Evolutionary conservation across 2,888 invertebrate species (phyloP).

Genomic region (Trichacis sp.): DNA sequence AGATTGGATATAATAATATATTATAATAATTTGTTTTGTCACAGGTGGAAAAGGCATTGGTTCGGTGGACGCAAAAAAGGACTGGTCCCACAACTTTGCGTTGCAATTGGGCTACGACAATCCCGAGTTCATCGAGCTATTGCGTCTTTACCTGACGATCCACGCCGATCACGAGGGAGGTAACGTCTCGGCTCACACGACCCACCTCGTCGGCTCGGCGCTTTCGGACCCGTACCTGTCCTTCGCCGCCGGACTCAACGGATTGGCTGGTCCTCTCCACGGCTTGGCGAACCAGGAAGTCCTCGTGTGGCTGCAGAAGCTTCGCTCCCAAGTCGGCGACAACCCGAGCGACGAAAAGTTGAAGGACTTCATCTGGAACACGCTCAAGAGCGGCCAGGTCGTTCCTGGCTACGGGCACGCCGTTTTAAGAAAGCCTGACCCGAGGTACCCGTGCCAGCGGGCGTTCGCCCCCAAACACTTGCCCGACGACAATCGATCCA

Average conservation of each 20-base stretch:
- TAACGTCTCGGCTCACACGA: conserved; percentile 95
- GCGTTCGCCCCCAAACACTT: conserved; percentile 94
- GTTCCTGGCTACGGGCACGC: conserved; percentile 98
- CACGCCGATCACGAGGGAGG: conserved; percentile 96
- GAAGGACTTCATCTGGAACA: conserved; percentile 98
- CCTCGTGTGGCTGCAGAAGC: conserved; percentile 92
- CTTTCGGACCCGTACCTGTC: conserved; percentile 94
- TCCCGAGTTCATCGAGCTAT: conserved; percentile 86
- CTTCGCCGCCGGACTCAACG: conserved; percentile 93
- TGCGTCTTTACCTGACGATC: conserved; percentile 93
- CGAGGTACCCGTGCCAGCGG: conserved; percentile 90
- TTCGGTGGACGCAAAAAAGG: conserved; percentile 88
- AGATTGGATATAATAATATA: too few relatives aligned
- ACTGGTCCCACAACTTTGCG: conserved; percentile 94
- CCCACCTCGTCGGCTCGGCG: conserved; percentile 93
- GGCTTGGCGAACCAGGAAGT: conserved; percentile 95
- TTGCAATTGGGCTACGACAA: conserved; percentile 92
- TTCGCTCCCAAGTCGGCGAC: conserved; percentile 87
- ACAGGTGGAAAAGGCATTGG: conserved; percentile 80
- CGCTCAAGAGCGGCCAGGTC: conserved; percentile 94
- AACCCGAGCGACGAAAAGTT: conserved; percentile 90
- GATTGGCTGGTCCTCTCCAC: conserved; percentile 94
- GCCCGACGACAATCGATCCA: conserved; percentile 91
- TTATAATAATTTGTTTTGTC: not conserved
- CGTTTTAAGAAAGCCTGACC: conserved; percentile 95